Conservation (phyloP, 2,888 invertebrate genomes). For the Stenichneumon culpator region DNA sequence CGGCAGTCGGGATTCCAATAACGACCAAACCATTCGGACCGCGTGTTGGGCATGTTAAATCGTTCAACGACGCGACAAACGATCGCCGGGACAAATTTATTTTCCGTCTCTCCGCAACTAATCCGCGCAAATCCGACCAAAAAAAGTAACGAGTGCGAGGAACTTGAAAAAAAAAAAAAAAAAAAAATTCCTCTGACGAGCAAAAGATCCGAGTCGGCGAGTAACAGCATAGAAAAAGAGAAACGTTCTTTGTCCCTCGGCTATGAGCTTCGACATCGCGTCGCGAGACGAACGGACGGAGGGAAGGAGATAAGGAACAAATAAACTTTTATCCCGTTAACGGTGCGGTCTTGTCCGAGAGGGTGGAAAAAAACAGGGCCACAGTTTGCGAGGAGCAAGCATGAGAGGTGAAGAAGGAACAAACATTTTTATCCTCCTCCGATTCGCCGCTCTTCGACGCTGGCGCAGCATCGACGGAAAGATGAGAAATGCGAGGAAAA, state of each 20-base stretch:
- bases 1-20: neutral
- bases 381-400: neutral
- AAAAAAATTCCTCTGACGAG: neutral
- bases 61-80: conserved; percentile 4
- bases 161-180: neutral
- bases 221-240: neutral
- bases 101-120: neutral
- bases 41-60: neutral
- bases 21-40: neutral
- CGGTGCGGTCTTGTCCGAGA: neutral
- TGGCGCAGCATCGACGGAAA: neutral
- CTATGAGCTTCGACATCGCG: neutral
- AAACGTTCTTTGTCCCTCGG: conserved; percentile 7
- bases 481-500: neutral
- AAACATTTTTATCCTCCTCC: conserved; percentile 18
- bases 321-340: conserved; percentile 40
- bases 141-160: neutral
- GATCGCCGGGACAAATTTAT: neutral
- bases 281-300: conserved; percentile 8
- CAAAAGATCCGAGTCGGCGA: neutral
- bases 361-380: neutral
- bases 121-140: neutral
- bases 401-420: neutral
- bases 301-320: conserved; percentile 14
- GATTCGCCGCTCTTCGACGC: neutral